phyloP scores from a whole-genome alignment of 2,797 vertebrate species.

The Leptatherina wallacei region DNA sequence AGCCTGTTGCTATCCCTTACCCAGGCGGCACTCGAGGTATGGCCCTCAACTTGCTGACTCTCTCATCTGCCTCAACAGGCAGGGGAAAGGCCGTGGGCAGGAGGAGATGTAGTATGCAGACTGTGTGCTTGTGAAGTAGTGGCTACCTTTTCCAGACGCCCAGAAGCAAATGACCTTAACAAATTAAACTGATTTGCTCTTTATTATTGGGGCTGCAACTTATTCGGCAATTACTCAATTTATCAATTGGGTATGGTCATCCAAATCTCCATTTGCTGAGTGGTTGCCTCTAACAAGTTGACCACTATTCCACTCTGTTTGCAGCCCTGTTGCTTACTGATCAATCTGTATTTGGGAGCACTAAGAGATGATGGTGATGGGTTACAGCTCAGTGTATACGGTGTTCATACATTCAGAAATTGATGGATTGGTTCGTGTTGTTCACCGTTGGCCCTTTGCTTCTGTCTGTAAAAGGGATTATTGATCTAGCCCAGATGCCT shows the following conservation, averaged over 20 bases:
- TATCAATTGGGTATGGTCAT: slow-evolving; percentile 47
- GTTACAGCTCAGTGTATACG: slow-evolving; percentile 72
- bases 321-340: slow-evolving; percentile 71
- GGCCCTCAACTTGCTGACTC: slow-evolving; percentile 48
- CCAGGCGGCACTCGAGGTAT: slow-evolving; percentile 89
- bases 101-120: slow-evolving; percentile 60
- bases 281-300: slow-evolving; percentile 72
- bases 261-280: slow-evolving; percentile 66
- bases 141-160: slow-evolving; percentile 87
- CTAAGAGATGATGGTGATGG: slow-evolving; percentile 67
- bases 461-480: slow-evolving; percentile 97
- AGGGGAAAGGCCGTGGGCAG: slow-evolving; percentile 29
- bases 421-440: slow-evolving; percentile 81
- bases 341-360: slow-evolving; percentile 70
- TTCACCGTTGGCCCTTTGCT: slow-evolving; percentile 89
- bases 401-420: slow-evolving; percentile 76
- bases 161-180: slow-evolving; percentile 86
- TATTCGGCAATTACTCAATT: slow-evolving; percentile 65
- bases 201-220: slow-evolving; percentile 66
- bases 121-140: slow-evolving; percentile 80
- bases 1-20: slow-evolving; percentile 89
- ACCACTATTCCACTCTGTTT: slow-evolving; percentile 70
- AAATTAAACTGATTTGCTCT: slow-evolving; percentile 71
- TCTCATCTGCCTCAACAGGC: slow-evolving; percentile 38
- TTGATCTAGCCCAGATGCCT: slow-evolving; percentile 99